A percentile compares a stretch with the other conserved stretches of the same genome.
Evolutionary conservation across 2,888 invertebrate species (phyloP).

Genomic region (Sussaba pulchella): DNA sequence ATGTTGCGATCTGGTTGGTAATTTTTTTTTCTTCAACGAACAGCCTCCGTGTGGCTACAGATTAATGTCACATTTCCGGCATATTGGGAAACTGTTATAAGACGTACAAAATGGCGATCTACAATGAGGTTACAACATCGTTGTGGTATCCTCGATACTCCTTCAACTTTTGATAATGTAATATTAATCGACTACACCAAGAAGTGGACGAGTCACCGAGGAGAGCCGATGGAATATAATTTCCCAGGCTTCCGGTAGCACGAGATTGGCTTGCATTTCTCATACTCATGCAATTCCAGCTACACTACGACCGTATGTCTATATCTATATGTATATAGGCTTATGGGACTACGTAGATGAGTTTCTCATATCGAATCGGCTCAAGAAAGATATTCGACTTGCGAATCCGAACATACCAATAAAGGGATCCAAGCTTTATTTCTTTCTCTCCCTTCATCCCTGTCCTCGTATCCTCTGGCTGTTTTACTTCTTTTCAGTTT

Average conservation of each 20-base stretch:
- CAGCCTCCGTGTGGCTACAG: not conserved
- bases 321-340: not conserved
- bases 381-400: slow-evolving; percentile 33
- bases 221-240: slow-evolving; percentile 17
- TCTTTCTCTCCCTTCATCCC: slow-evolving; percentile 18
- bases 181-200: slow-evolving; percentile 15
- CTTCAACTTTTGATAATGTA: not conserved
- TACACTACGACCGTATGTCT: not conserved
- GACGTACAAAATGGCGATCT: not conserved
- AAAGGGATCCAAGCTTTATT: slow-evolving; percentile 31
- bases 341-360: slow-evolving; percentile 14
- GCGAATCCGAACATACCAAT: slow-evolving; percentile 38
- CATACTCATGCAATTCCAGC: slow-evolving; percentile 11
- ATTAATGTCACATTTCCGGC: not conserved
- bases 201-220: slow-evolving; percentile 11
- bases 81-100: not conserved
- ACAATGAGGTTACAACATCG: not conserved
- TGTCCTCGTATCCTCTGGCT: slow-evolving; percentile 6
- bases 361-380: slow-evolving; percentile 28
- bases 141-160: not conserved
- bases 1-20: no score
- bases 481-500: slow-evolving; percentile 17
- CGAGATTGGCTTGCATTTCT: slow-evolving; percentile 27
- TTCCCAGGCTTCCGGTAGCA: slow-evolving; percentile 21
- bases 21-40: no score